Evolutionary conservation across 2,113 vertebrate genomes (phyloP).

Genomic region (Gallinago media): DNA sequence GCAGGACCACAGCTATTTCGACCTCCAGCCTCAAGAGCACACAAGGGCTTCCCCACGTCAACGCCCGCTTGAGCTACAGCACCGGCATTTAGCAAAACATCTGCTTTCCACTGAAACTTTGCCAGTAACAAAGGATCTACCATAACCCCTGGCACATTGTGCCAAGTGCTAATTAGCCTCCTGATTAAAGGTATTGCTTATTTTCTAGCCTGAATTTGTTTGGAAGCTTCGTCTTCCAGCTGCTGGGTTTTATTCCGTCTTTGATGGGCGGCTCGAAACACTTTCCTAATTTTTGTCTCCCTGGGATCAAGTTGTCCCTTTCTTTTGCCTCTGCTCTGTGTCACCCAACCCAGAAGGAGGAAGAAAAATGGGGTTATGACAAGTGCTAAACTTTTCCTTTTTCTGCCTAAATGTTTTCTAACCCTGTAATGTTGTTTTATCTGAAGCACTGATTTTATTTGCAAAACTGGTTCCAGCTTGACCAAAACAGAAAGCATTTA

Average conservation of each 20-base stretch:
- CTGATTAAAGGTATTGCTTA: not conserved
- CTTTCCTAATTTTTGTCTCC: not conserved
- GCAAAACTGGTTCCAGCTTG: not conserved
- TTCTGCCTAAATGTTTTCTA: not conserved
- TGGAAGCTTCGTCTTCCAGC: not conserved
- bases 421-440: fast-evolving
- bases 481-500: not conserved
- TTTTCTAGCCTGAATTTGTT: not conserved
- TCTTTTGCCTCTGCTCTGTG: not conserved
- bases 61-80: fast-evolving
- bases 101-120: not conserved
- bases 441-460: not conserved
- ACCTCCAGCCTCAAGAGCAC: not conserved
- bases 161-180: not conserved
- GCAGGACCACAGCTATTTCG: fast-evolving
- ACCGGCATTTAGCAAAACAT: not conserved
- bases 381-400: not conserved
- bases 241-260: not conserved
- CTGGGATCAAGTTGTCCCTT: not conserved
- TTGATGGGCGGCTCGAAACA: not conserved
- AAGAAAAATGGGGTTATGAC: not conserved
- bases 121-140: not conserved
- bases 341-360: not conserved
- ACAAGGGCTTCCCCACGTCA: fast-evolving
- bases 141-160: not conserved